Base-by-base conservation (phyloP, 2,888 invertebrate species). In the Agonopterix arenella region DNA sequence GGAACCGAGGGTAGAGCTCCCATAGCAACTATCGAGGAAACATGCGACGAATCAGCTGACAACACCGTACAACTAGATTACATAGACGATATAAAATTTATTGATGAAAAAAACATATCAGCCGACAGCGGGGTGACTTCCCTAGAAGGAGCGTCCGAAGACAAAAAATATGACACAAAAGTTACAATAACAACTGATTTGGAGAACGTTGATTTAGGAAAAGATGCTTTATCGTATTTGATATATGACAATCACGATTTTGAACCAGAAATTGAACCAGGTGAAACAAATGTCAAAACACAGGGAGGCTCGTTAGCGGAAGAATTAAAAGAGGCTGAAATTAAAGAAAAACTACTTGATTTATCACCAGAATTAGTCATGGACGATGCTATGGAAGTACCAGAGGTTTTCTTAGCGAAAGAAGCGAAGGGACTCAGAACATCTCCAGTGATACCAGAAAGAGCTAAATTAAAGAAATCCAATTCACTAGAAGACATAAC, bases 21-120 rank as follows among this genome's bases (percentile, higher is more conserved):
- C 0, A 86, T 86, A 52, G 86, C 86, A 1, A 84, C 83, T 1
- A 85, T 85, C 9, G 86, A 86, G 11, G 86, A 86, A 54, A 76
- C 82, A 0, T 70, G 74, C 11, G 84, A 85, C 10, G 81, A 81
- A 58, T 53, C 70, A 1, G 73, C 76, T 11, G 70, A 77, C 41
- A 62, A 66, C 48, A 60, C 69, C 47, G 68, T 73, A 41, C 71
- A 69, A 38, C 46, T 84, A 11, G 76, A 76, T 1, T 83, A 60
- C 44, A 81, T 84, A 11, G 84, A 83, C 45, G 82, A 82, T 18
- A 67, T 73, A 0, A 80, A 76, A 58, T 66, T 59, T 7, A 55
- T 64, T 37, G 70, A 78, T 2, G 74, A 78, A 5, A 67, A 55
- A 46, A 57, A 62, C 44, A 18, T 60, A 2, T 56, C 66, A 2